Conservation (phyloP, 1,140 invertebrate genomes). For the Coenobita brevimanus region DNA sequence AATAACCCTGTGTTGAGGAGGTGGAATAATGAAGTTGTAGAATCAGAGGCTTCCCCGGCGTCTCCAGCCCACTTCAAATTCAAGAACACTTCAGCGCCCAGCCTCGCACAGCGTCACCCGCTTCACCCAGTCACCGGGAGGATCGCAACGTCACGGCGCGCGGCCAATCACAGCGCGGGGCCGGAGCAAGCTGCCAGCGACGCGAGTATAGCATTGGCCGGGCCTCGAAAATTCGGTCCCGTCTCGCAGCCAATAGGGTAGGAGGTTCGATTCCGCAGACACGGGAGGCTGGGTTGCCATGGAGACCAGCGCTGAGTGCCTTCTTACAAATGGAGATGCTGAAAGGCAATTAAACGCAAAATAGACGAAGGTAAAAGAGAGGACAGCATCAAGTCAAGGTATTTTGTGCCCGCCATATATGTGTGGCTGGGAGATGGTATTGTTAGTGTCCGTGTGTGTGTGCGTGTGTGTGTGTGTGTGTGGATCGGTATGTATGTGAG, state of each 20-base stretch:
- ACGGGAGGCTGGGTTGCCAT: slow-evolving; percentile 59
- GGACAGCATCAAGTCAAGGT: slow-evolving; percentile 59
- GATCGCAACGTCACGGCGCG: slow-evolving; percentile 37
- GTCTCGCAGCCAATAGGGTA: slow-evolving; percentile 37
- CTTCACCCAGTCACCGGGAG: slow-evolving; percentile 9
- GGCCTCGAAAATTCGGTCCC: no score
- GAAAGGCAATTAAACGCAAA: slow-evolving; percentile 66
- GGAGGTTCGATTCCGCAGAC: slow-evolving; percentile 25
- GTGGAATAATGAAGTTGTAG: slow-evolving; percentile 66
- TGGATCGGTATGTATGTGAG: no score
- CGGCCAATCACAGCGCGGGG: slow-evolving; percentile 13
- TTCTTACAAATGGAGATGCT: slow-evolving; percentile 64
- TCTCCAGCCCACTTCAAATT: slow-evolving; percentile 61
- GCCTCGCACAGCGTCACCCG: slow-evolving; percentile 29
- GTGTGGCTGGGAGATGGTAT: slow-evolving; percentile 61
- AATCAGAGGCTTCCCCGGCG: slow-evolving; percentile 61
- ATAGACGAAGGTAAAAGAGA: slow-evolving; percentile 64
- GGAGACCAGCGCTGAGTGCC: slow-evolving; percentile 57
- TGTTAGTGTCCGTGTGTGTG: no score
- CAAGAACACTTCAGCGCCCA: slow-evolving; percentile 45
- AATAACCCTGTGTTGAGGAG: slow-evolving; percentile 62
- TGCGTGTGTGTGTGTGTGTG: no score
- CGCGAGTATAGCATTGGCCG: no score
- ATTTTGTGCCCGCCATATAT: slow-evolving; percentile 60
- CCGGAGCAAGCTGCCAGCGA: no score